Percentiles rank a stretch among this genome's conserved stretches.
Evolutionary conservation across 2,113 vertebrate species (phyloP).

Genomic region (Marcusenius ussheri): DNA sequence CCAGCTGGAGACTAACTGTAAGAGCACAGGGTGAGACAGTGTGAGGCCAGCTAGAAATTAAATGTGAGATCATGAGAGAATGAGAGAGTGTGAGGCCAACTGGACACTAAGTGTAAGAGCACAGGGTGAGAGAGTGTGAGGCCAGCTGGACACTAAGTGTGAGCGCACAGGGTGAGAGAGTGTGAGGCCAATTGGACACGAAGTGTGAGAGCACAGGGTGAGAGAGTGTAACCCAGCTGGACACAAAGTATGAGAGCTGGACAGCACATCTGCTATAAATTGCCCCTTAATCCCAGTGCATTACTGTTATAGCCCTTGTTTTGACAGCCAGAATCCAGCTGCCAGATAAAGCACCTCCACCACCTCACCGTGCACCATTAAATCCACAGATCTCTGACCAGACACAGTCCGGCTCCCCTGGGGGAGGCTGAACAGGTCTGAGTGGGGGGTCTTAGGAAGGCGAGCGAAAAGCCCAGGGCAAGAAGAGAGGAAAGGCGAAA

Average conservation of each 20-base stretch:
- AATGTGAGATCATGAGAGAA: too few relatives aligned
- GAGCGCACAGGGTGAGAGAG: neutral
- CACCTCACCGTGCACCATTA: neutral
- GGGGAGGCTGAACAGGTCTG: neutral
- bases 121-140: neutral
- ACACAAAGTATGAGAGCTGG: neutral
- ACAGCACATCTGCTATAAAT: neutral
- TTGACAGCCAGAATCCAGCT: neutral
- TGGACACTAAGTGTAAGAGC: neutral
- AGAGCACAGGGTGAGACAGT: neutral
- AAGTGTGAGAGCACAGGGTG: neutral
- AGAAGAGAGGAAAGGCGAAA: neutral
- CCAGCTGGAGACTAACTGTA: neutral
- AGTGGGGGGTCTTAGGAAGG: neutral
- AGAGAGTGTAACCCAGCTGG: neutral
- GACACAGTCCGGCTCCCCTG: neutral
- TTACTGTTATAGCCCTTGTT: neutral
- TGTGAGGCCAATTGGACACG: neutral
- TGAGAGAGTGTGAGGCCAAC: neutral
- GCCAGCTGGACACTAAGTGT: neutral
- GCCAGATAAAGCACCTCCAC: neutral
- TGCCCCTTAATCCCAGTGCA: constrained; percentile 3
- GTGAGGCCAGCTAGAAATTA: too few relatives aligned
- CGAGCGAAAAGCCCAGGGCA: neutral
- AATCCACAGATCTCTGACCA: neutral